phyloP scores from a whole-genome alignment of 2,113 vertebrate species.

The Petromus typicus region DNA sequence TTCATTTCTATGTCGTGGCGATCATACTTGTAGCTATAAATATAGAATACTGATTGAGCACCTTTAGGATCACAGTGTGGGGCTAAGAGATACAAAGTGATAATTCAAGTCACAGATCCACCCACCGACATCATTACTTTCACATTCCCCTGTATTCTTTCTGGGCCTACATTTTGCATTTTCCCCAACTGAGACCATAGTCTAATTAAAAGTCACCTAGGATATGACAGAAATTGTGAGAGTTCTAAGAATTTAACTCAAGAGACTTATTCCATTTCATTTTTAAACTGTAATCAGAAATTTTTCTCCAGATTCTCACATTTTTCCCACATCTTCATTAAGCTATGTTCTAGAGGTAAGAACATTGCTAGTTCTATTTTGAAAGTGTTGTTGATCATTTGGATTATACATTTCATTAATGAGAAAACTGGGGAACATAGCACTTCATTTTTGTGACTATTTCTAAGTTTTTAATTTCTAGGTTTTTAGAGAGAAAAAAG shows the following conservation, averaged over 20 bases:
- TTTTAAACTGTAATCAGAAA: neutral
- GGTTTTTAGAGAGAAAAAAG: neutral
- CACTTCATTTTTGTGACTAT: conserved; percentile 33
- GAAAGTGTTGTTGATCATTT: neutral
- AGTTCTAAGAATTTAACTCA: conserved; percentile 38
- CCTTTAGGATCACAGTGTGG: neutral
- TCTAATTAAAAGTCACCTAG: neutral
- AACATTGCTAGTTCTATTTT: conserved; percentile 34
- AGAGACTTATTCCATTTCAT: neutral
- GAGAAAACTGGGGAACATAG: neutral
- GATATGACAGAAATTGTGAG: neutral
- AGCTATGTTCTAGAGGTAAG: neutral
- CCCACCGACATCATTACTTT: neutral
- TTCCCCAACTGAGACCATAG: neutral
- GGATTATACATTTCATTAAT: conserved; percentile 40
- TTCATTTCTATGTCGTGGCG: neutral
- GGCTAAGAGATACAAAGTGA: neutral
- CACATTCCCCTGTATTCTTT: neutral
- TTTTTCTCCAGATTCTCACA: conserved; percentile 3
- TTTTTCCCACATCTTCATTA: conserved; percentile 31
- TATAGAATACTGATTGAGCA: neutral
- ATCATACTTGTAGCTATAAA: conserved; percentile 27
- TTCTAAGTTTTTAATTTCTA: conserved; percentile 12
- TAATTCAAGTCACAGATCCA: neutral
- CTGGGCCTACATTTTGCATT: neutral